Evolutionary conservation across 2,888 invertebrate species (phyloP), one percentile per base, ranked within the genome.

Genomic region (Leptopilina myrica): DNA sequence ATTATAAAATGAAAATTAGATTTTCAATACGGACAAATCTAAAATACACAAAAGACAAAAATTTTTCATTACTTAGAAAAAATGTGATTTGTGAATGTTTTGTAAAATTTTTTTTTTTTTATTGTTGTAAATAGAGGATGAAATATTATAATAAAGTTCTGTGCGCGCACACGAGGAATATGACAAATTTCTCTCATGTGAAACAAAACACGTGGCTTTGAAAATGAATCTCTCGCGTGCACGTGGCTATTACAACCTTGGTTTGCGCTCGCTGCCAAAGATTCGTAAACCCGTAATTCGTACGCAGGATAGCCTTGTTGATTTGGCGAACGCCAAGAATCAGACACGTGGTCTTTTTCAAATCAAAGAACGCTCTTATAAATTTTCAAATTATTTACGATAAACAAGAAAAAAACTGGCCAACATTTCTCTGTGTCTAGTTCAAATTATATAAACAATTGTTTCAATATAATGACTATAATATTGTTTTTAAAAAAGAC

Each of bases 321-420:
- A 86, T 87, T 83, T 84, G 87, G 86, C 86, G 86, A 86, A 87
- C 85, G 88, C 88, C 88, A 87, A 89, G 86, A 84, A 85, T 79
- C 78, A 79, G 85, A 86, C 86, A 86, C 86, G 85, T 86, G 86
- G 81, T 79, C 64, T 53, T 20, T 20, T n/a, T n/a, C 20, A 26
- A n/a, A 9, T 15, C 14, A 40, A 33, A 76, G 20, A 43, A 64
- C 8, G 43, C n/a, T 76, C 64, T 76, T 76, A 14, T 40, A 67
- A 20, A 20, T 33, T 33, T 33, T 33, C 33, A 33, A 33, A 33
- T 33, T 33, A 5, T 33, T 33, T 33, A 33, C 33, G 3, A 76
- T 1, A 46, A 46, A 46, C 5, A 0, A 46, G 9, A 46, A 46
- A 46, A 46, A 46, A 46, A 46, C 7, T 46, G 7, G 7, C 9